These are phyloP conservation scores for Ctenoplectra terminalis DNA, from an alignment of 1,140 invertebrate genomes.

Conservation along the genomic window DNA sequence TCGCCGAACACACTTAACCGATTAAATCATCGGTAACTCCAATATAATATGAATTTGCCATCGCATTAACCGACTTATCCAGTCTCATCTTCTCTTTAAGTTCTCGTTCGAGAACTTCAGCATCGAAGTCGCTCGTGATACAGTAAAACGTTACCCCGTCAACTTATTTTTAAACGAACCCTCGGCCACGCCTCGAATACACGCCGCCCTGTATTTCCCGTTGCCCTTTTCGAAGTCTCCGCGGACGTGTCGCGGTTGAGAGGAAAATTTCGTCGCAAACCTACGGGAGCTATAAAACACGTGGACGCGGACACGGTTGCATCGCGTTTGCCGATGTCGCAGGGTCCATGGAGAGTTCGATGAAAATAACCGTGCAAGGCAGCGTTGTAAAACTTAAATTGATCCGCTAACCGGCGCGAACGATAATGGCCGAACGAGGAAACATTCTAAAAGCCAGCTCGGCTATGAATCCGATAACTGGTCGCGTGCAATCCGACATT, in stretches of 20 bases:
- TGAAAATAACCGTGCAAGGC: neutral
- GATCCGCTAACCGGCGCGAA: conserved; percentile 20
- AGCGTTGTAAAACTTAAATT: conserved; percentile 48
- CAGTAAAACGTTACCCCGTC: neutral
- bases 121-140: neutral
- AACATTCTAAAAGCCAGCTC: conserved; percentile 34
- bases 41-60: too few species aligned
- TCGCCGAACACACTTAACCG: too few species aligned
- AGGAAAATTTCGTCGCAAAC: conserved; percentile 31
- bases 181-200: too few species aligned
- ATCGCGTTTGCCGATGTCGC: neutral
- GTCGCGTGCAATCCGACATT: conserved; percentile 39
- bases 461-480: conserved; percentile 46
- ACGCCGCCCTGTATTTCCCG: neutral
- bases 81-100: too few species aligned
- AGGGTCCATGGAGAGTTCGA: neutral
- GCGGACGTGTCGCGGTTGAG: neutral
- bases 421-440: conserved; percentile 47
- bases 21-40: too few species aligned
- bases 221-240: neutral
- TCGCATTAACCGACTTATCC: too few species aligned
- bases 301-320: neutral
- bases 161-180: neutral
- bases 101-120: too few species aligned
- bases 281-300: conserved; percentile 36